Percentiles rank a stretch among this genome's conserved stretches.
phyloP scores from a whole-genome alignment of 2,888 invertebrate genomes.

The Ophonus ardosiacus region DNA sequence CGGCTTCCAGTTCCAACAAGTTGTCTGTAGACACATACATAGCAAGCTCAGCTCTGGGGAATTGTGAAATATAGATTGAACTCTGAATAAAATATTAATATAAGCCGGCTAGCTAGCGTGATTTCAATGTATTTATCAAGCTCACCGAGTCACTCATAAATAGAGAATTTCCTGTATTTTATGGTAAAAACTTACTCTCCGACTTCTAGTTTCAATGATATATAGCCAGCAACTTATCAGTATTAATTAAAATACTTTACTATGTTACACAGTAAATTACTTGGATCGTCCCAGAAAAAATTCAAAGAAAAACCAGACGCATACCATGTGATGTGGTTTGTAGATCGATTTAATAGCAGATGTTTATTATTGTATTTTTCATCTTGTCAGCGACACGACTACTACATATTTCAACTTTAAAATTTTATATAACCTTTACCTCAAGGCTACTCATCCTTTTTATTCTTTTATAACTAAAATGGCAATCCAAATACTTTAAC shows the following conservation, averaged over 20 bases:
- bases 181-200: conserved; percentile 61
- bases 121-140: conserved; percentile 58
- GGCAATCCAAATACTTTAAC: too few species aligned
- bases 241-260: conserved; percentile 62
- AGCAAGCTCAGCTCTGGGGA: conserved; percentile 28
- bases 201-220: conserved; percentile 62
- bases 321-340: conserved; percentile 23
- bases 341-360: conserved; percentile 29
- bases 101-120: conserved; percentile 52
- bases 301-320: conserved; percentile 9
- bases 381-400: conserved; percentile 7
- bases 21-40: conserved; percentile 3
- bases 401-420: background rate
- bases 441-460: too few species aligned
- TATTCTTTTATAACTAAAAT: too few species aligned
- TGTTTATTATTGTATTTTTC: conserved; percentile 35
- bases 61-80: conserved; percentile 60
- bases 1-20: conserved; percentile 37
- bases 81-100: conserved; percentile 57
- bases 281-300: conserved; percentile 34
- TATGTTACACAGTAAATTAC: conserved; percentile 62
- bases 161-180: conserved; percentile 64
- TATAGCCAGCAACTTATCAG: conserved; percentile 63
- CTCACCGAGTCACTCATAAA: conserved; percentile 60
- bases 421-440: background rate